Conservation (phyloP, 2,888 invertebrate species). For the Papilio protenor region DNA sequence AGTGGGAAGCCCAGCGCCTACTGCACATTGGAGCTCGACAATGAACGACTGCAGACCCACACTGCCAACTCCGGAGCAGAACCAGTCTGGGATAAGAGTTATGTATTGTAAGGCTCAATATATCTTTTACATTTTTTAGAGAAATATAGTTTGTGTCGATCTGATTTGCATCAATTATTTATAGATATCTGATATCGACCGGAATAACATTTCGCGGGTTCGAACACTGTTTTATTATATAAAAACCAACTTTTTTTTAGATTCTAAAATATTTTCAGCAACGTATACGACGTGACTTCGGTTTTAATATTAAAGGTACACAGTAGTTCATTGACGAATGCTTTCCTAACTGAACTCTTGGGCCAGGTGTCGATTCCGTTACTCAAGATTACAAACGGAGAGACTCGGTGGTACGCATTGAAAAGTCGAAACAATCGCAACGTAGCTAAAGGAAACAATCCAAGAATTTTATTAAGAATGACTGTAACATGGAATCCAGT, state of each 20-base stretch:
- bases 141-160: not conserved
- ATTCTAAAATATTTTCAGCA: constrained; percentile 59
- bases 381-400: constrained; percentile 64
- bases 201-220: constrained; percentile 3
- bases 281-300: constrained; percentile 73
- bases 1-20: constrained; percentile 66
- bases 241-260: not conserved
- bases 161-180: not conserved
- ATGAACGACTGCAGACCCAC: constrained; percentile 72
- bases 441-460: constrained; percentile 72
- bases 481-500: constrained; percentile 74
- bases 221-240: not conserved
- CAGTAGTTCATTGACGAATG: constrained; percentile 60
- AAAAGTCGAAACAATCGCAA: constrained; percentile 67
- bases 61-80: constrained; percentile 57
- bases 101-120: constrained; percentile 67
- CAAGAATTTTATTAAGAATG: constrained; percentile 71
- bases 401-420: constrained; percentile 71
- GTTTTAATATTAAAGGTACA: constrained; percentile 69
- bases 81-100: constrained; percentile 71
- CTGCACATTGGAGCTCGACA: constrained; percentile 72
- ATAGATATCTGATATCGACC: too few species aligned
- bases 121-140: not conserved
- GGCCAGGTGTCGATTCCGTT: constrained; percentile 73
- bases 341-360: constrained; percentile 61